Evolutionary conservation across 2,113 vertebrate species (phyloP).

Genomic region (Eulemur macaco): DNA sequence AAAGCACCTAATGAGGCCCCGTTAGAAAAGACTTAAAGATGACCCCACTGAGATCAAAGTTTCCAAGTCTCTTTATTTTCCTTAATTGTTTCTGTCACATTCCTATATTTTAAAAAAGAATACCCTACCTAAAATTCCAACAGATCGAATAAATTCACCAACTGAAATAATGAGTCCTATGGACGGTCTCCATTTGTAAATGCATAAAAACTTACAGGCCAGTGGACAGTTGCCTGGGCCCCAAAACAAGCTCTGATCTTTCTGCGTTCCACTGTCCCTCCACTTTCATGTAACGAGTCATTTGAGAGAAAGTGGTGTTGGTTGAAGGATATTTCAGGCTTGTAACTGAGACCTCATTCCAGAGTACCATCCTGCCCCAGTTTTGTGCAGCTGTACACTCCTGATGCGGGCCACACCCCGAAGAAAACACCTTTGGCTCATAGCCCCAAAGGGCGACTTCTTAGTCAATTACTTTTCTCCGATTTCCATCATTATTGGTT

Average conservation of each 20-base stretch:
- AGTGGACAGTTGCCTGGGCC: neutral
- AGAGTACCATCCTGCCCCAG: no score
- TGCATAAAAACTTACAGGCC: neutral
- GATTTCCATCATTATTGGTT: neutral
- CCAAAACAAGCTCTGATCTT: neutral
- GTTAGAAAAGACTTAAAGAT: neutral
- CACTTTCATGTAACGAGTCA: neutral
- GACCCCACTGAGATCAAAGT: neutral
- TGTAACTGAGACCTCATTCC: neutral
- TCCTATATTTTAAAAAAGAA: neutral
- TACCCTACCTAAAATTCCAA: neutral
- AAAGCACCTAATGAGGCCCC: neutral
- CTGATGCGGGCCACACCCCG: fast-evolving
- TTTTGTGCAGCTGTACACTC: neutral
- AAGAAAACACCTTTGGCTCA: neutral
- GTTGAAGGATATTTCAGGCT: neutral
- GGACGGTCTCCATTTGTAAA: neutral
- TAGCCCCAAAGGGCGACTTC: neutral
- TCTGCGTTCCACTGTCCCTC: neutral
- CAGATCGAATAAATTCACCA: neutral
- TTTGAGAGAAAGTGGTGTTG: neutral
- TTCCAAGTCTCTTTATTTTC: neutral
- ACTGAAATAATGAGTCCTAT: neutral
- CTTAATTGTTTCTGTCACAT: conserved; percentile 2
- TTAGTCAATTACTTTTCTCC: neutral